Conservation (phyloP, 37 sponge, comb jelly and placozoan genomes). For the Spongilla lacustris region DNA sequence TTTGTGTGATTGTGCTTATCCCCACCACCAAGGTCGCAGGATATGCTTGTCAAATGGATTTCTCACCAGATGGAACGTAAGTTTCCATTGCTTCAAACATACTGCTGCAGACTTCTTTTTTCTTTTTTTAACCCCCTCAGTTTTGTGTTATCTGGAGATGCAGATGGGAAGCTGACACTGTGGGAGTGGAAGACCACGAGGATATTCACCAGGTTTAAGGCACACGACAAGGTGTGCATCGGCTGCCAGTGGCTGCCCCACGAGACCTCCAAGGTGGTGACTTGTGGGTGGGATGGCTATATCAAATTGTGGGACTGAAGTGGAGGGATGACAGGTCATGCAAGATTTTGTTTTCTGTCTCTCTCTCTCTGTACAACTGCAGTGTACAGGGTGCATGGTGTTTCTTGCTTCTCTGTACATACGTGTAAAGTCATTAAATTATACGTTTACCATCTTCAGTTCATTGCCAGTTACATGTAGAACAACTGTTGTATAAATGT, state of each 20-base stretch:
- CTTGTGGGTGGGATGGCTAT: constrained; percentile 97
- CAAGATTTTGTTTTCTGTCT: neutral
- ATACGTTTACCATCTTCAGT: too few species aligned
- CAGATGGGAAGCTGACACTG: constrained; percentile 88
- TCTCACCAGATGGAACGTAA: constrained; percentile 96
- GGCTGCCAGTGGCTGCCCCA: constrained; percentile 94
- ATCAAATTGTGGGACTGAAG: constrained; percentile 96
- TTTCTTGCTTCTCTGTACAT: too few species aligned
- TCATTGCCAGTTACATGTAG: too few species aligned
- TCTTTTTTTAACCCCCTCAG: constrained; percentile 12
- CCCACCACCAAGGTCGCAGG: constrained; percentile 80
- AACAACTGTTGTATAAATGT: too few species aligned
- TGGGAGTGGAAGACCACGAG: constrained; percentile 98
- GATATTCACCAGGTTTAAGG: constrained; percentile 91
- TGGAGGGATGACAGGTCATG: too few species aligned
- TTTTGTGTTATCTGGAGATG: constrained; percentile 91
- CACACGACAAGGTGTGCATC: constrained; percentile 95
- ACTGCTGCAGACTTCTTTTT: neutral
- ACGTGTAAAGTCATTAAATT: too few species aligned
- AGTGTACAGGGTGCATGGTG: too few species aligned
- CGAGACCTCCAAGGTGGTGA: constrained; percentile 96
- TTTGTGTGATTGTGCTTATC: neutral
- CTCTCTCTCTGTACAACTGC: neutral
- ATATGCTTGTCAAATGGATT: constrained; percentile 94
- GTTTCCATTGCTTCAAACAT: neutral